Base-by-base conservation (phyloP, 1,140 invertebrate species). In the Leptopilina clavipes region DNA sequence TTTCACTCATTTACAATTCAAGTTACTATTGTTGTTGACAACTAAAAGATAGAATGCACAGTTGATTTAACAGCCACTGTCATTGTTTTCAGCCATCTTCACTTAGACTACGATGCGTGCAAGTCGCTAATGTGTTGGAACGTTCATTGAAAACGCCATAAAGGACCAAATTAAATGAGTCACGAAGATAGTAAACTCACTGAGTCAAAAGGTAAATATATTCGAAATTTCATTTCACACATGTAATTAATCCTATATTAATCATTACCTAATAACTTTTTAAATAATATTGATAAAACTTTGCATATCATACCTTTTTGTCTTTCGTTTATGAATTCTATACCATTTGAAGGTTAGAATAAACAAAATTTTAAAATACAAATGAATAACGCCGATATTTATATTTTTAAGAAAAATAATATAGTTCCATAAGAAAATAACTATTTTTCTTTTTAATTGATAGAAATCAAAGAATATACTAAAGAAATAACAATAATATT, bases 21-120 rank as follows among this genome's bases (percentile, higher is more conserved):
- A 65, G 11, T 65, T 65, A 65, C 22, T 65, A 8, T 65, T n/a
- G 12, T 65, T 65, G 22, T 65, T 65, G 59, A 65, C 59, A 65
- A 31, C 22, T 65, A 65, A 65, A 52, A 65, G 11, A 31, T 14
- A 31, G 59, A 31, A 31, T 22, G 56, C 56, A 59, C 56, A 56
- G 17, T 22, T 56, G 25, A 65, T 65, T 65, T 25, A 65, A 25
- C 25, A 65, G 59, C 3, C 59, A 65, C 59, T 65, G 59, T 65
- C 59, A 65, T 59, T 59, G 56, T 59, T 59, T 59, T 59, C 56
- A 59, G 56, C 59, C 59, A 65, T 65, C 59, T 59, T 59, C 19
- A 19, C 10, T 22, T 59, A 25, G 18, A 59, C 18, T 22, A 14
- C 14, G 44, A 45, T 45, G 44, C 44, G 44, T 7, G 37, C 37